phyloP scores from a whole-genome alignment of 2,888 invertebrate species.

The Andrena hattorfiana region DNA sequence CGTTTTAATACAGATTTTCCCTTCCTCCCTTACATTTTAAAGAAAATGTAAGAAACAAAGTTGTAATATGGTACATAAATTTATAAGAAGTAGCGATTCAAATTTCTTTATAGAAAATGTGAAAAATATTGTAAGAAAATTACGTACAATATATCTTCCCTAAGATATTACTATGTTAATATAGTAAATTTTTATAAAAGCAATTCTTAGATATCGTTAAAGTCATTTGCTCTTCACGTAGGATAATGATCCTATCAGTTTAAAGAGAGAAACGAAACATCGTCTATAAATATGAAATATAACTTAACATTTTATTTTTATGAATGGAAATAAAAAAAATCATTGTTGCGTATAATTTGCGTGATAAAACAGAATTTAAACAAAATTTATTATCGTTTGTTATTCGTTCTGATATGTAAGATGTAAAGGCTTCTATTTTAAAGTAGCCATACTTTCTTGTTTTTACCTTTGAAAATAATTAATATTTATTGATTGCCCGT shows the following conservation, averaged over 20 bases:
- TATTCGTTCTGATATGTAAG: conserved; percentile 2
- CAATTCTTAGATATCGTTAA: conserved; percentile 9
- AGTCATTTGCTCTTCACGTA: background rate
- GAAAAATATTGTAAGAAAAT: conserved; percentile 28
- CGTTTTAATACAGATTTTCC: background rate
- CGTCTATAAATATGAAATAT: background rate
- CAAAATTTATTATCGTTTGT: background rate
- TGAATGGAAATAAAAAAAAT: background rate
- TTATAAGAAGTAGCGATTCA: conserved; percentile 4
- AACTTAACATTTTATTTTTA: background rate
- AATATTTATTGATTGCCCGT: background rate
- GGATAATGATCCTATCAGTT: conserved; percentile 13
- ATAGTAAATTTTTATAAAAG: conserved; percentile 31
- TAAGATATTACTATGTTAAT: conserved; percentile 11
- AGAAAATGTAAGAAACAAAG: background rate
- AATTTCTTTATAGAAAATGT: conserved; percentile 7
- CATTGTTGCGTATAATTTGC: background rate
- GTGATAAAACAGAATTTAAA: background rate
- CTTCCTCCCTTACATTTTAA: background rate
- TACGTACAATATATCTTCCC: background rate
- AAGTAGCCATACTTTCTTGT: background rate
- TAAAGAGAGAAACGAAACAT: conserved; percentile 8
- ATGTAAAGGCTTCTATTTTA: conserved; percentile 4
- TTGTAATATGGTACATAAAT: conserved; percentile 10
- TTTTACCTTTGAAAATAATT: background rate